Evolutionary conservation across 2,797 vertebrate genomes (phyloP), one percentile per base, ranked within the genome.

Genomic region (Danio choprae): DNA sequence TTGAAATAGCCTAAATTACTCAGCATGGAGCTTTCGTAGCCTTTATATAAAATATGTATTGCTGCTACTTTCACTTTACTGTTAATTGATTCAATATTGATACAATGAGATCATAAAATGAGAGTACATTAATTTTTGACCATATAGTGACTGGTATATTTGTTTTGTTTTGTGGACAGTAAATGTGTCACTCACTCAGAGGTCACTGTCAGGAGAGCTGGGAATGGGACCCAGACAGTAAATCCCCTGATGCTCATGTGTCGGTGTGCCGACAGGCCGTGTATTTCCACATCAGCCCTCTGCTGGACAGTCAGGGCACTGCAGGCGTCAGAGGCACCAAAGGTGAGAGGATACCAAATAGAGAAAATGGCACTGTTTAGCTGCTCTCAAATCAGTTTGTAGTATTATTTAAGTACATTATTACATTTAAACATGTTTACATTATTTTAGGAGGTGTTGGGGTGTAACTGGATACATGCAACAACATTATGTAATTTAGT

Each of bases 301-400:
- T 88, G 48, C 29, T 86, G 80, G 87, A 87, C 68, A 89, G 89
- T 40, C 56, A 82, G 13, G 89, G 87, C 20, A 87, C 89, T 7
- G 87, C 87, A 11, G 87, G 84, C 38, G 85, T 89, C 41, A 84
- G 89, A 43, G 87, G 87, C 10, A 88, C 74, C 22, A 88, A 87
- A 86, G 87, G 89, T 89, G 38, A 74, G 51, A 13, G 55, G 29
- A 29, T 36, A 46, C 2, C n/a, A 53, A 5, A n/a, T 8, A 3
- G 20, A 55, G 2, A 10, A 18, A 46, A 22, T 46, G 22, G 13
- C 3, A 3, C 48, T 38, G 6, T 51, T 51, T 15, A 7, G n/a
- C 22, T 73, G 18, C 44, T 44, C 12, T 18, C 7, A 41, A 40
- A 12, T 10, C 62, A 43, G 11, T 1, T 44, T 11, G 11, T 22